Evolutionary conservation across 1,140 invertebrate species (phyloP).

Genomic region (Drosophila ficusphila): DNA sequence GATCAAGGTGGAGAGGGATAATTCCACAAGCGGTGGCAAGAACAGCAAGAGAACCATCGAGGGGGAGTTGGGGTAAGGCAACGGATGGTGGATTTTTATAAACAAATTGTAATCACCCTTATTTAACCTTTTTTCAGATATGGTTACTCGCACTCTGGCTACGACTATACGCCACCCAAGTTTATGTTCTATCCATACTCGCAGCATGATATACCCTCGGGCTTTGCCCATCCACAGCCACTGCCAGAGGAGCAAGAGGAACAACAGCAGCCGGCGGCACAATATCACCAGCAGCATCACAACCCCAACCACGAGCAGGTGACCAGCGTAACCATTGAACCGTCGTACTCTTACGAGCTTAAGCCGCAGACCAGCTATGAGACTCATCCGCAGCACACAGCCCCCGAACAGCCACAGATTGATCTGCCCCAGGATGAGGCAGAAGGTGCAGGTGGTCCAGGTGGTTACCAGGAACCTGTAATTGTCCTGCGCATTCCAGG

Average conservation of each 20-base stretch:
- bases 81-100: background rate
- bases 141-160: conserved; percentile 72
- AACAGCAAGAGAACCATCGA: conserved; percentile 82
- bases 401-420: conserved; percentile 64
- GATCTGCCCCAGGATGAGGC: conserved; percentile 66
- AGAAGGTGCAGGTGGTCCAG: background rate
- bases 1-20: conserved; percentile 80
- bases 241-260: conserved; percentile 20
- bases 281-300: conserved; percentile 13
- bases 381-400: conserved; percentile 25
- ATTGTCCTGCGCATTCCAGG: conserved; percentile 81
- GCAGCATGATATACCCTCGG: conserved; percentile 67
- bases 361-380: conserved; percentile 79
- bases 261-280: conserved; percentile 13
- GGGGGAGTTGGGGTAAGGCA: conserved; percentile 78
- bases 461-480: conserved; percentile 74
- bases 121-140: conserved; percentile 48
- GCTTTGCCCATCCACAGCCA: conserved; percentile 24
- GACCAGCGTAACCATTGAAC: conserved; percentile 77
- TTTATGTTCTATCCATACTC: conserved; percentile 84
- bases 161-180: conserved; percentile 77
- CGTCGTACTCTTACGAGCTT: conserved; percentile 82
- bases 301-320: conserved; percentile 49
- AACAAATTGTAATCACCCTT: background rate
- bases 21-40: conserved; percentile 62